Evolutionary conservation across 2,888 invertebrate genomes (phyloP), one percentile per base, ranked within the genome.

Genomic region (Scelioninae gen. 2): DNA sequence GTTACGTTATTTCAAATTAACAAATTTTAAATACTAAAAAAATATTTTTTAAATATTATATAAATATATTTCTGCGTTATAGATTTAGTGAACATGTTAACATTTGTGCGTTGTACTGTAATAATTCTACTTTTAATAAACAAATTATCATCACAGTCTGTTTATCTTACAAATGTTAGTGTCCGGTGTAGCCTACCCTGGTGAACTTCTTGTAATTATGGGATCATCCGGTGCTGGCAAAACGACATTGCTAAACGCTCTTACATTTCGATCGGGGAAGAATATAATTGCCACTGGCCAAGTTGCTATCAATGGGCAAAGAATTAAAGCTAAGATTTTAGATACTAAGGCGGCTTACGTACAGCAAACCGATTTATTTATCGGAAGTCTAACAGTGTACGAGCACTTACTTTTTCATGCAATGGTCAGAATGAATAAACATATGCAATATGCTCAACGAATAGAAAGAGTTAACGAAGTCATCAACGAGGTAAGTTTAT

Each of bases 151-250:
- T 22, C 22, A n/a, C n/a, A n/a, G n/a, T n/a, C 22, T 4, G 2
- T 5, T 22, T 22, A 5, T 22, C 5, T 5, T 35, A 22, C 28
- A 10, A 11, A 16, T 64, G 41, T 73, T 80, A 95, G 95, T 94
- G 5, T 92, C 90, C 77, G 96, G 96, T 0, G 90, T 93, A 0
- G 96, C 96, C 0, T 91, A 92, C 82, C 94, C 96, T 0, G 96
- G 96, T 0, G 95, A 96, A 83, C 86, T 96, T 22, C 87, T 96
- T 45, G 95, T 96, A 1, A 92, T 96, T 46, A 92, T 96, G 91
- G 96, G 96, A 0, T 93, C 94, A 0, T 94, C 94, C 22, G 97
- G 97, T 0, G 96, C 97, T 0, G 97, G 97, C 1, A 98, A 98
- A 88, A 97, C 97, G 0, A 97, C 97, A 0, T 90, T 98, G 2